These are phyloP conservation scores for Tetragonula clypearis DNA, from an alignment of 1,140 invertebrate species.

Conservation along the genomic window DNA sequence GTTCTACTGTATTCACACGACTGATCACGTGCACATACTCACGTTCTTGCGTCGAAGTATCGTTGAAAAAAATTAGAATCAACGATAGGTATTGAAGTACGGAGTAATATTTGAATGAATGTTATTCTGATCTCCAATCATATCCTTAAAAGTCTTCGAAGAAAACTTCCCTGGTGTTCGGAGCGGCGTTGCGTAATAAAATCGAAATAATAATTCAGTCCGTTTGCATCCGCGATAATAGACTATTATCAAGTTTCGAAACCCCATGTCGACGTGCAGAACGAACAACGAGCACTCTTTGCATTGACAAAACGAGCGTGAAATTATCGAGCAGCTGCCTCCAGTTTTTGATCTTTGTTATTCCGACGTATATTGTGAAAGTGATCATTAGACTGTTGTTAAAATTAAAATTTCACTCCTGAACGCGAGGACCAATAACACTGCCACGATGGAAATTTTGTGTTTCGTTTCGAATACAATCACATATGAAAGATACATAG, in stretches of 20 bases:
- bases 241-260: constrained; percentile 1
- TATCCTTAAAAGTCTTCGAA: background rate
- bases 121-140: no score
- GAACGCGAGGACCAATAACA: no score
- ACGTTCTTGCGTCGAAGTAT: background rate
- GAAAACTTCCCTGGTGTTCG: background rate
- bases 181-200: background rate
- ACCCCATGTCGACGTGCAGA: background rate
- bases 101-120: background rate
- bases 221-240: background rate
- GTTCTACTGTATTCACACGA: background rate
- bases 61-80: background rate
- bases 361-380: no score
- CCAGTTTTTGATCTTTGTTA: background rate
- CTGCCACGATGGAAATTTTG: no score
- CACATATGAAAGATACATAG: no score
- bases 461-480: no score
- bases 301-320: background rate
- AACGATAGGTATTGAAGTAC: background rate
- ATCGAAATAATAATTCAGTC: background rate
- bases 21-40: background rate
- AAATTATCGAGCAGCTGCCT: background rate
- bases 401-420: no score
- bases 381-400: no score
- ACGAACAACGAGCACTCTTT: background rate